Percentiles rank a stretch among this genome's conserved stretches.
Evolutionary conservation across 35 echinoderm and acorn worm genomes (phyloP).

Genomic region (Anneissia japonica): DNA sequence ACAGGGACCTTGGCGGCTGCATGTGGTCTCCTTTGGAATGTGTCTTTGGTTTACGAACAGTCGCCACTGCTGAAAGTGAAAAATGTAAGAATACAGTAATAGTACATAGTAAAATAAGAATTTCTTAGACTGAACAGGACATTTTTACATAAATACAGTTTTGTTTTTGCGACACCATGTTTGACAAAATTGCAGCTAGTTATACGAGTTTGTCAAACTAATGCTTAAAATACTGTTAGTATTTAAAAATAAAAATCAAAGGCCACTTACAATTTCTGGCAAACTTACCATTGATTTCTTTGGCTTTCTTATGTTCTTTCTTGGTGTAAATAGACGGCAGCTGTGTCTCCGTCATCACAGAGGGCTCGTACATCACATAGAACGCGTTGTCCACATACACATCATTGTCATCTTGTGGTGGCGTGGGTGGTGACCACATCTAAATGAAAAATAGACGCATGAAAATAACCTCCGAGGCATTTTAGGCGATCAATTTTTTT

Average conservation of each 20-base stretch:
- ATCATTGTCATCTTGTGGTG: constrained; percentile 95
- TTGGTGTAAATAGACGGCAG: constrained; percentile 89
- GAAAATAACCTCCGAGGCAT: neutral
- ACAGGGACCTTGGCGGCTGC: constrained; percentile 82
- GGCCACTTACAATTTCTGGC: too few relatives aligned
- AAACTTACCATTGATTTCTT: constrained; percentile 62
- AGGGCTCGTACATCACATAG: constrained; percentile 73
- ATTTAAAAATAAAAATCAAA: too few relatives aligned
- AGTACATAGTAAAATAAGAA: too few relatives aligned
- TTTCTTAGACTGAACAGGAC: neutral
- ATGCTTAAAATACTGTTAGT: too few relatives aligned
- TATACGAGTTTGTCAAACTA: too few relatives aligned
- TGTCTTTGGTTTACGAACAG: constrained; percentile 77
- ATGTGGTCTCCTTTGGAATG: constrained; percentile 44
- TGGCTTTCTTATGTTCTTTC: constrained; percentile 89
- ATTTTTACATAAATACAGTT: neutral
- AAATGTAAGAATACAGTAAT: neutral
- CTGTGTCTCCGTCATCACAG: constrained; percentile 84
- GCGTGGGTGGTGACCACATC: constrained; percentile 98
- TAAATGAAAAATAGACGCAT: neutral
- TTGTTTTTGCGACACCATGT: too few relatives aligned
- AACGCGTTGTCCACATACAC: constrained; percentile 76
- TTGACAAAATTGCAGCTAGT: too few relatives aligned
- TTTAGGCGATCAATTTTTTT: neutral
- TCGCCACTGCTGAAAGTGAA: neutral